Evolutionary conservation across 1,140 invertebrate genomes (phyloP).

Genomic region (Polyergus mexicanus): DNA sequence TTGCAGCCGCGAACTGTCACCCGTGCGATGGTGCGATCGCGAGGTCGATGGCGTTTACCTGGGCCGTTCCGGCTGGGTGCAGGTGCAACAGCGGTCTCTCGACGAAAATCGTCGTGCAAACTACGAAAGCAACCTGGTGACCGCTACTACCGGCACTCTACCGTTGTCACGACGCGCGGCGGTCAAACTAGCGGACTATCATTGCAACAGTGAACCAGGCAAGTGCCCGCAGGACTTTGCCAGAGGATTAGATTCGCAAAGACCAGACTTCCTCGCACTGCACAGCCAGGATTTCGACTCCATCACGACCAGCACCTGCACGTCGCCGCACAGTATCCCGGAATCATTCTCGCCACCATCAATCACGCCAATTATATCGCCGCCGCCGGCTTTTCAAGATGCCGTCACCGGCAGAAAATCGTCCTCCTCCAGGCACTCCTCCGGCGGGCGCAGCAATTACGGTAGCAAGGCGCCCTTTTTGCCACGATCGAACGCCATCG

Average conservation of each 20-base stretch:
- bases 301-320: constrained; percentile 77
- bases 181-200: constrained; percentile 87
- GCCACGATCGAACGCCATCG: constrained; percentile 87
- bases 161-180: constrained; percentile 82
- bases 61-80: constrained; percentile 88
- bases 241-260: constrained; percentile 72
- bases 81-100: constrained; percentile 88
- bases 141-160: constrained; percentile 76
- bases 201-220: constrained; percentile 87
- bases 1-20: constrained; percentile 87
- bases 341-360: constrained; percentile 87
- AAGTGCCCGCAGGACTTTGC: constrained; percentile 81
- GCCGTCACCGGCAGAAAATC: constrained; percentile 79
- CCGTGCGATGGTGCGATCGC: constrained; percentile 88
- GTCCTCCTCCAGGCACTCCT: constrained; percentile 73
- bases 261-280: constrained; percentile 84
- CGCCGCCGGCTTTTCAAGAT: constrained; percentile 89
- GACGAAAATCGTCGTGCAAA: constrained; percentile 86
- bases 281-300: constrained; percentile 83
- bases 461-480: constrained; percentile 86
- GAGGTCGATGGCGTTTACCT: constrained; percentile 88
- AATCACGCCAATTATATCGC: constrained; percentile 88
- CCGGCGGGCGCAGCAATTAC: constrained; percentile 74
- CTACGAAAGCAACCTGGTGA: constrained; percentile 80
- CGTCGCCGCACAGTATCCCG: constrained; percentile 85